These are phyloP conservation scores for Cololabis saira DNA, from an alignment of 2,113 vertebrate species.

Conservation along the genomic window DNA sequence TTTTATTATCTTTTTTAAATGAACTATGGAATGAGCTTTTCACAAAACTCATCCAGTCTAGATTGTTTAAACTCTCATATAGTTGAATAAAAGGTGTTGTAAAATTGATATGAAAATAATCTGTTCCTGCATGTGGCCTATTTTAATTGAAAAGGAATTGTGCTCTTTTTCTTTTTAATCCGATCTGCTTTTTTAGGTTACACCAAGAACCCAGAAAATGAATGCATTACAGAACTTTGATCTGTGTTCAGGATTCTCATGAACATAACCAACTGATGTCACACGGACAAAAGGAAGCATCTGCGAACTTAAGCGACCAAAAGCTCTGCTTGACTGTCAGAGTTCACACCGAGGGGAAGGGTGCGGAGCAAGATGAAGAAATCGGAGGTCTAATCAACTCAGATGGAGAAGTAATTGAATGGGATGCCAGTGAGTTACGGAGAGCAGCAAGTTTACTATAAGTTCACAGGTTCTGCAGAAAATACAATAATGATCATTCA, in stretches of 20 bases:
- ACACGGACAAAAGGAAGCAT: conserved; percentile 12
- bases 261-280: conserved; percentile 13
- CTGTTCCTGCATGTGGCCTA: neutral
- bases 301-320: conserved; percentile 43
- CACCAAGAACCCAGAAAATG: neutral
- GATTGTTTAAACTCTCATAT: too few relatives aligned
- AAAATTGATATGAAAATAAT: neutral
- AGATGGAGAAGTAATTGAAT: conserved; percentile 65
- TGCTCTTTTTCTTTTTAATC: neutral
- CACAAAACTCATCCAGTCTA: too few relatives aligned
- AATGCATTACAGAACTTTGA: neutral
- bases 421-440: conserved; percentile 56
- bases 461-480: neutral
- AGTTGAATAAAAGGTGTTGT: too few relatives aligned
- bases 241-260: conserved; percentile 47
- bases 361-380: conserved; percentile 49
- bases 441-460: neutral
- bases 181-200: neutral
- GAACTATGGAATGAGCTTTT: too few relatives aligned
- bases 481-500: neutral
- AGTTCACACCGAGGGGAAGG: conserved; percentile 46
- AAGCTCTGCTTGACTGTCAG: conserved; percentile 61
- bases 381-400: conserved; percentile 68
- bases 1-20: too few relatives aligned
- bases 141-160: neutral